Conservation (phyloP, 64 coral and sea anemone genomes). For the Pocillopora verrucosa region DNA sequence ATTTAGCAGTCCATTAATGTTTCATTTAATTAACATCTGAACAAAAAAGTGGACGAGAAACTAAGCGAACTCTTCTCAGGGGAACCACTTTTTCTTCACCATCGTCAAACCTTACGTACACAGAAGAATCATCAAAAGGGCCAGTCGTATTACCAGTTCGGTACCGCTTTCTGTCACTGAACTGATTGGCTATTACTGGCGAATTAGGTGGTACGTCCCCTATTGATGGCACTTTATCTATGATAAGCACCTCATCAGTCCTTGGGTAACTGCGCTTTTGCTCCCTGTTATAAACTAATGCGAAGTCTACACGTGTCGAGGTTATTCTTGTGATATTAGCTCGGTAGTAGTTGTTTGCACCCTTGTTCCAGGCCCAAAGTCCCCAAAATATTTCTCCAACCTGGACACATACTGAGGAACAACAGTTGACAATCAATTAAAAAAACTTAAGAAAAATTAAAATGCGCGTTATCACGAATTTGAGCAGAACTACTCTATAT, state of each 20-base stretch:
- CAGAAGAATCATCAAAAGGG: not conserved
- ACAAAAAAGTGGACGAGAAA: constrained; percentile 1
- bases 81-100: not conserved
- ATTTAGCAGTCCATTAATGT: too few relatives aligned
- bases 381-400: constrained; percentile 29
- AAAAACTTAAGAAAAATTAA: not conserved
- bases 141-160: not conserved
- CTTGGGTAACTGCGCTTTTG: not conserved
- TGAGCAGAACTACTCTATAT: too few relatives aligned
- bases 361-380: not conserved
- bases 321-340: constrained; percentile 11
- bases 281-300: not conserved
- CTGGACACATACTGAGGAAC: constrained; percentile 17
- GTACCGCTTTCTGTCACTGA: not conserved
- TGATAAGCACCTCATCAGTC: not conserved
- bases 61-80: not conserved
- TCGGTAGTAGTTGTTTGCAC: not conserved
- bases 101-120: not conserved
- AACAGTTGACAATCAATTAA: not conserved
- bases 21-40: too few relatives aligned
- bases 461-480: not conserved
- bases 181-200: constrained; percentile 17
- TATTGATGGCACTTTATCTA: not conserved
- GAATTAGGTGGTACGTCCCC: constrained; percentile 5
- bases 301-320: not conserved